Conservation (phyloP, 2,797 vertebrate genomes). For the Poeciliopsis paucimaculata region DNA sequence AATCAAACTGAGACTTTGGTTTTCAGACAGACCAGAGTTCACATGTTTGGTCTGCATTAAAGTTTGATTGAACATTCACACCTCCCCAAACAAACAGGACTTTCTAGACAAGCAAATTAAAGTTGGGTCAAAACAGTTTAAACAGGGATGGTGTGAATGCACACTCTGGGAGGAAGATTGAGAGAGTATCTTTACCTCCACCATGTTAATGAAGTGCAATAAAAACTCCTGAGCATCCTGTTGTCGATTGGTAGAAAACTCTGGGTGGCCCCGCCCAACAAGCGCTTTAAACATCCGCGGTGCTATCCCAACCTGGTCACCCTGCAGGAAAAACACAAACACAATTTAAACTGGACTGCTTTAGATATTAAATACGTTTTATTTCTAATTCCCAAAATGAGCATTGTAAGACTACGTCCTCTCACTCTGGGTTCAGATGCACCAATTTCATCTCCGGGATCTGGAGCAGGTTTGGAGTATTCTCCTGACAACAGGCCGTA, state of each 20-base stretch:
- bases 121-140: too few relatives aligned
- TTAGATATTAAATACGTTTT: neutral
- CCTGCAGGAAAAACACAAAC: slow-evolving; percentile 76
- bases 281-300: slow-evolving; percentile 98
- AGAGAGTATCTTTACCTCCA: slow-evolving; percentile 86
- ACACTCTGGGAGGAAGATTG: neutral
- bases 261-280: slow-evolving; percentile 93
- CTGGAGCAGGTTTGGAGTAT: slow-evolving; percentile 90
- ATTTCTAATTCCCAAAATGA: slow-evolving; percentile 13
- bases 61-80: too few relatives aligned
- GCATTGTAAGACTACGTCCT: slow-evolving; percentile 19
- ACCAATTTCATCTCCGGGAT: slow-evolving; percentile 85
- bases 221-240: slow-evolving; percentile 99
- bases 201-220: slow-evolving; percentile 99
- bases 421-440: slow-evolving; percentile 89
- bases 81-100: too few relatives aligned
- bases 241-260: slow-evolving; percentile 98
- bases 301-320: slow-evolving; percentile 93
- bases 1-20: too few relatives aligned
- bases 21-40: too few relatives aligned
- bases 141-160: too few relatives aligned
- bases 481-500: slow-evolving; percentile 94
- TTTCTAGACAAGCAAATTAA: too few relatives aligned
- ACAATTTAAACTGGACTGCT: neutral
- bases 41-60: too few relatives aligned